Percentiles rank a stretch among this genome's conserved stretches.
phyloP scores from a whole-genome alignment of 2,888 invertebrate species.

The Polyommatus iphigenia region DNA sequence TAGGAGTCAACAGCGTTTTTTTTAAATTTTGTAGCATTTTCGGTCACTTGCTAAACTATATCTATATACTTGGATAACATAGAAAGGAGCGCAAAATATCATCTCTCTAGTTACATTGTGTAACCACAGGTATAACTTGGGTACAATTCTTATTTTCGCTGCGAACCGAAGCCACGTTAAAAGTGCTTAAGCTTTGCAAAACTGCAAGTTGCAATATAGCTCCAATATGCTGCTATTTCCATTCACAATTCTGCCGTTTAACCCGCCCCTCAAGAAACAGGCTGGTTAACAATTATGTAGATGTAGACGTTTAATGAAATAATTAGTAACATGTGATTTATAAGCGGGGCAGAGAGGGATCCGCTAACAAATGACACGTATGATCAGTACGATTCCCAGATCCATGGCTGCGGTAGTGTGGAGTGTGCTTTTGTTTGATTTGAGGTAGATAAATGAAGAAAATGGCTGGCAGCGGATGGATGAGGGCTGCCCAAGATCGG shows the following conservation, averaged over 20 bases:
- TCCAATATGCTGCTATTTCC: background rate
- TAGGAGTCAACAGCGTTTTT: too few species aligned
- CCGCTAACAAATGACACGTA: conserved; percentile 53
- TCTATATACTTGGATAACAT: too few species aligned
- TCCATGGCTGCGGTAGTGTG: conserved; percentile 36
- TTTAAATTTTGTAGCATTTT: too few species aligned
- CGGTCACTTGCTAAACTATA: too few species aligned
- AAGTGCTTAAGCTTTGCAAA: too few species aligned
- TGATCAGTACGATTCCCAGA: conserved; percentile 48
- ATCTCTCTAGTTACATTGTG: too few species aligned
- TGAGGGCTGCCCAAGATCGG: too few species aligned
- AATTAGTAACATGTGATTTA: conserved; percentile 51
- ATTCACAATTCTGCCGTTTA: background rate
- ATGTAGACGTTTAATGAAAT: conserved; percentile 41
- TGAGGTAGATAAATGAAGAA: background rate
- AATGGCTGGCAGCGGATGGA: too few species aligned
- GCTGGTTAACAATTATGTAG: conserved; percentile 5
- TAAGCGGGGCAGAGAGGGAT: conserved; percentile 43
- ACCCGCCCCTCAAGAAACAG: background rate
- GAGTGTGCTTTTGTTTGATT: conserved; percentile 31
- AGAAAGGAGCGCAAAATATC: too few species aligned
- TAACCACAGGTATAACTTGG: too few species aligned
- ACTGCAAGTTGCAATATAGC: background rate
- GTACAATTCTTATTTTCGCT: too few species aligned
- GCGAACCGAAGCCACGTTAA: too few species aligned